Evolutionary conservation across 2,888 invertebrate species (phyloP).

Genomic region (Spisula solida): DNA sequence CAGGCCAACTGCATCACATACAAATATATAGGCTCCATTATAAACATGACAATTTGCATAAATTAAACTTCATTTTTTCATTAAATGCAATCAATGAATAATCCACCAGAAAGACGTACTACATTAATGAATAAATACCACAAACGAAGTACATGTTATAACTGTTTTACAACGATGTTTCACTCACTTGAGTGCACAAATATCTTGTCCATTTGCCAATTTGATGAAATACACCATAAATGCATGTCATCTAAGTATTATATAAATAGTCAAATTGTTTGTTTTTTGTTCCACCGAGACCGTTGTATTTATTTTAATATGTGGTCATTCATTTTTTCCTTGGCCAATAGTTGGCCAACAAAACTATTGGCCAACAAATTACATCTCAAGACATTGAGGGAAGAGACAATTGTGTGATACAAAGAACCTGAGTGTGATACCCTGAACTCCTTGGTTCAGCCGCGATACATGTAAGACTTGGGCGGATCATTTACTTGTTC

Average conservation of each 20-base stretch:
- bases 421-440: too few species aligned
- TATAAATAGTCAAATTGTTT: background rate
- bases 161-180: background rate
- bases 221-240: background rate
- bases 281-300: too few species aligned
- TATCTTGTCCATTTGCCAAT: background rate
- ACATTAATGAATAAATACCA: background rate
- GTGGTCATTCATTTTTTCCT: too few species aligned
- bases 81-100: background rate
- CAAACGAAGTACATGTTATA: background rate
- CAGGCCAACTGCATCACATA: background rate
- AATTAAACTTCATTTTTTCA: background rate
- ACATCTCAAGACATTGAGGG: too few species aligned
- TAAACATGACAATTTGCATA: slow-evolving; percentile 2
- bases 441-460: too few species aligned
- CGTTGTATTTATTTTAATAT: too few species aligned
- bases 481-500: too few species aligned
- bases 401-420: too few species aligned
- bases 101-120: background rate
- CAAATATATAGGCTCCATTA: background rate
- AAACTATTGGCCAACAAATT: too few species aligned
- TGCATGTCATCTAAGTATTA: background rate
- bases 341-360: too few species aligned
- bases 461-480: too few species aligned
- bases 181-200: background rate